Percentiles rank a stretch among this genome's conserved stretches.
phyloP scores from a whole-genome alignment of 2,797 vertebrate genomes.

The Thalassophryne amazonica region DNA sequence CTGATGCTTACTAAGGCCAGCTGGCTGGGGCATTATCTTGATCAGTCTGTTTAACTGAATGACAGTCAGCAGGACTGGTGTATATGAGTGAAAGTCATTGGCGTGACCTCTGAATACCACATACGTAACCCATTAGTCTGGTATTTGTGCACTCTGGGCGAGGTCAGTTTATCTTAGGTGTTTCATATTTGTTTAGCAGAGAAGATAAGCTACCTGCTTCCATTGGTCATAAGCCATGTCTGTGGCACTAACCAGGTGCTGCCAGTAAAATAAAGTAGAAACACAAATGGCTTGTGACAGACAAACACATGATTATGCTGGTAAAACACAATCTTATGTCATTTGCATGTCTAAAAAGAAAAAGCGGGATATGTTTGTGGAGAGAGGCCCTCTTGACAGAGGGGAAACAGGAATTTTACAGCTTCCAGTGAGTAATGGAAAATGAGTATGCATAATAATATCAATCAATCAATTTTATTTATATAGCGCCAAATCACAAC shows the following conservation, averaged over 20 bases:
- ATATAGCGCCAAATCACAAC: too few species aligned
- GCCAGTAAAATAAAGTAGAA: slow-evolving; percentile 12
- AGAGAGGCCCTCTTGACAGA: slow-evolving; percentile 53
- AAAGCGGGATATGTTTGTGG: slow-evolving; percentile 53
- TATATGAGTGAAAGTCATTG: slow-evolving; percentile 71
- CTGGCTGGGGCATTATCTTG: slow-evolving; percentile 69
- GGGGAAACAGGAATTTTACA: slow-evolving; percentile 36
- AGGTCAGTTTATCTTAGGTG: slow-evolving; percentile 42
- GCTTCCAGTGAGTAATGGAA: slow-evolving; percentile 64
- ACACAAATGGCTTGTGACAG: slow-evolving; percentile 16
- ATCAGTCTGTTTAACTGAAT: slow-evolving; percentile 69
- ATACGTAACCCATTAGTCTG: slow-evolving; percentile 65
- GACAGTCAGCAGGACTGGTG: slow-evolving; percentile 62
- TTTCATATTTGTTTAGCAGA: slow-evolving; percentile 46
- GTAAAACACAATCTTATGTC: slow-evolving; percentile 18
- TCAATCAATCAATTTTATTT: too few species aligned
- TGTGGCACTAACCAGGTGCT: slow-evolving; percentile 28
- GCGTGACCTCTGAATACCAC: slow-evolving; percentile 67
- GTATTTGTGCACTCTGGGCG: slow-evolving; percentile 37
- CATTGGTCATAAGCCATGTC: slow-evolving; percentile 21
- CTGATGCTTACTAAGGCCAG: slow-evolving; percentile 64
- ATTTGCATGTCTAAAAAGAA: slow-evolving; percentile 67
- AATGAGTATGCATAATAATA: slow-evolving; percentile 18
- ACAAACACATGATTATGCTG: slow-evolving; percentile 13
- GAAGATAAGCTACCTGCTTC: slow-evolving; percentile 51